Evolutionary conservation across 2,888 invertebrate genomes (phyloP).

Genomic region (Melanostoma mellinum): DNA sequence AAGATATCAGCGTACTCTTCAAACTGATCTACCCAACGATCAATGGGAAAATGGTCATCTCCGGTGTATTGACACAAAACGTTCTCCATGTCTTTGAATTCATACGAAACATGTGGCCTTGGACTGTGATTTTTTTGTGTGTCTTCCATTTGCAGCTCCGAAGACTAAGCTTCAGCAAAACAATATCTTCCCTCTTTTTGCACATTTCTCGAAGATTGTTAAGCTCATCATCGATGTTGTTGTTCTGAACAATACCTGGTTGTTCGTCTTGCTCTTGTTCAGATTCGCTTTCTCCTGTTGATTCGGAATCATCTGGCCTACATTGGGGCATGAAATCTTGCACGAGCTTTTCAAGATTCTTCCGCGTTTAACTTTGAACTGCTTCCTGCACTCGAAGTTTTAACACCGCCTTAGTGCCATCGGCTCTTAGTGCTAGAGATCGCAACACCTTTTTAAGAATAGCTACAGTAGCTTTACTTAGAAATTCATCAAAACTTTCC

Average conservation of each 20-base stretch:
- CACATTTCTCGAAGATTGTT: slow-evolving; percentile 12
- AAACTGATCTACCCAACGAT: slow-evolving; percentile 49
- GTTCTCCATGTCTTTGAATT: slow-evolving; percentile 53
- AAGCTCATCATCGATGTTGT: slow-evolving; percentile 24
- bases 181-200: slow-evolving; percentile 17
- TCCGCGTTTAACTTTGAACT: background rate
- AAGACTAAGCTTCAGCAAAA: slow-evolving; percentile 13
- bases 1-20: slow-evolving; percentile 41
- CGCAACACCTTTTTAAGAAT: slow-evolving; percentile 11
- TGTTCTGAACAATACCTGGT: background rate
- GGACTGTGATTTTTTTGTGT: slow-evolving; percentile 7
- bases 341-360: slow-evolving; percentile 18
- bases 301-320: background rate
- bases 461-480: slow-evolving; percentile 7
- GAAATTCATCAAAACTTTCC: slow-evolving; percentile 7
- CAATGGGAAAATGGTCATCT: slow-evolving; percentile 52
- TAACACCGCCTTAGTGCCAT: slow-evolving; percentile 7
- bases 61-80: slow-evolving; percentile 46
- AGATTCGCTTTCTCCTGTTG: background rate
- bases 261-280: slow-evolving; percentile 1
- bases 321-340: slow-evolving; percentile 7
- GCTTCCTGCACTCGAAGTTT: slow-evolving; percentile 5
- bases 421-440: background rate
- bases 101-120: slow-evolving; percentile 24
- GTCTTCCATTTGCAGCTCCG: slow-evolving; percentile 20